Conservation (phyloP, 2,113 vertebrate species). For the Anser brachyrhynchus region DNA sequence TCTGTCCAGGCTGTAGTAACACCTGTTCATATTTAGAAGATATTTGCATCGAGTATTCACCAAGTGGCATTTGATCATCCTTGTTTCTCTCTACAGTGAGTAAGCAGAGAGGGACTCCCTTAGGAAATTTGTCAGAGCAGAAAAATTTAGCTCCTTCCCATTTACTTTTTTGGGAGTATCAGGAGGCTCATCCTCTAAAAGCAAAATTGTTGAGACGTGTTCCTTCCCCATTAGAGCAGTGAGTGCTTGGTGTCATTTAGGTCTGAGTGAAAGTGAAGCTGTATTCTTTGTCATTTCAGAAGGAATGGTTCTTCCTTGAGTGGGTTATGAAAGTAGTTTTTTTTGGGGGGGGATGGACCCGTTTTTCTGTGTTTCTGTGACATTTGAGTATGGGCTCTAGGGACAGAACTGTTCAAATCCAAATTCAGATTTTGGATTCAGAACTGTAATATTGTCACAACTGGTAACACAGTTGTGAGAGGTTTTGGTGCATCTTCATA, state of each 20-base stretch:
- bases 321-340: not conserved
- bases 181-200: not conserved
- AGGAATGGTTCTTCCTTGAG: not conserved
- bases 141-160: not conserved
- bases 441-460: not conserved
- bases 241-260: not conserved
- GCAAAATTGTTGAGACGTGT: not conserved
- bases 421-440: not conserved
- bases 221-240: not conserved
- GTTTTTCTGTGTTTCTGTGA: not conserved
- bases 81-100: not conserved
- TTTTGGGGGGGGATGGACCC: not conserved
- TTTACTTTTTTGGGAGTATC: not conserved
- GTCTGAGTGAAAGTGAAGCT: not conserved
- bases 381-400: not conserved
- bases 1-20: not conserved
- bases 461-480: not conserved
- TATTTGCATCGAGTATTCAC: not conserved
- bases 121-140: not conserved
- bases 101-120: not conserved
- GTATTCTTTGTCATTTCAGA: not conserved
- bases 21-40: not conserved
- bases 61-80: fast-evolving
- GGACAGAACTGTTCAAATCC: not conserved
- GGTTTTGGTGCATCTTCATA: not conserved